Base-by-base conservation (phyloP, 2,797 vertebrate species). In the Sebastes reedi region DNA sequence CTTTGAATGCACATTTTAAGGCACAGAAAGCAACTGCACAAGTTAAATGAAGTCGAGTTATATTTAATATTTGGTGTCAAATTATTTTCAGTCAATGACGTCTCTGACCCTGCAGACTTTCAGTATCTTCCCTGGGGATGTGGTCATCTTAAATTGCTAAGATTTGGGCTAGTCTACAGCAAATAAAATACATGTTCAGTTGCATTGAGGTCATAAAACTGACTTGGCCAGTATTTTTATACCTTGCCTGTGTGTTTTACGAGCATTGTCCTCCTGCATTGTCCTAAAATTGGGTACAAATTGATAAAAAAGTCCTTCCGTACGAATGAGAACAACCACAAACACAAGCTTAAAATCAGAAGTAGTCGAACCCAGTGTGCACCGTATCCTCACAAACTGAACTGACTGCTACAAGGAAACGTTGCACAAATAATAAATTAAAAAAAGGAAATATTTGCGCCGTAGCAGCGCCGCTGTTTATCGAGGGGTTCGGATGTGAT, bases 401-500 rank as follows among this genome's bases (percentile, higher is more conserved):
- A 36, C 24, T 18, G 18, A 27, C 72, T 0, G 65, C 76, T 18
- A 18, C 20, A 18, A 11, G 13, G 5, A n/a, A 24, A 76, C 0
- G 13, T 22, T 24, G 22, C 36, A 42, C 34, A 68, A 65, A 24
- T 22, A 1, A 67, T 42, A 42, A 67, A 46, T 39, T 9, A 42
- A 18, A 46, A 64, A 52, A 9, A 29, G 8, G 4, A 54, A 67
- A 77, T 56, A 64, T 81, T 81, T 66, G 50, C 9, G 50, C 46
- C 8, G 52, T 18, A 36, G 65, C 8, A 46, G 25, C 22, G 30
- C 22, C 7, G 46, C 59, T 68, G 58, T 42, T 81, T 75, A 56
- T 62, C 65, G 62, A 64, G 7, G 7, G n/a, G 73, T 80, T 83
- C 29, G 56, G 42, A 70, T 72, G 84, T 75, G 80, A 86, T 72